These are phyloP conservation scores for Octonoba sinensis DNA, from an alignment of 2,888 invertebrate genomes.

Conservation along the genomic window DNA sequence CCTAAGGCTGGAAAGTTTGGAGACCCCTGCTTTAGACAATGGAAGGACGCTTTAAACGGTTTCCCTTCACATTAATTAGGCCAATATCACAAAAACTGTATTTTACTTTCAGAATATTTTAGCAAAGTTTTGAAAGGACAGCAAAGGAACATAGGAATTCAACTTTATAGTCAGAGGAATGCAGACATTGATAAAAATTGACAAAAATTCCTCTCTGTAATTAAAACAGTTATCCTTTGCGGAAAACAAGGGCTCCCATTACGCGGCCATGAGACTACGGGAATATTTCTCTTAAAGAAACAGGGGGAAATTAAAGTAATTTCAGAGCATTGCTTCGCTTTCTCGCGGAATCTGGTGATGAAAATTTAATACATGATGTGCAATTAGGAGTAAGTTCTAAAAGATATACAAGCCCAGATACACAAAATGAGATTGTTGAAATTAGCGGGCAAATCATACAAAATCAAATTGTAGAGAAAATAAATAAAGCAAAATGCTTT, in stretches of 20 bases:
- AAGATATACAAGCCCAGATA: constrained; percentile 18
- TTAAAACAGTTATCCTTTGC: constrained; percentile 7
- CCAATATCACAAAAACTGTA: constrained; percentile 20
- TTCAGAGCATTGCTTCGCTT: constrained; percentile 19
- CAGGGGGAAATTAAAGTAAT: constrained; percentile 31
- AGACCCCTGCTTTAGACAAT: neutral
- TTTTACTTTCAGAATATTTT: constrained; percentile 12
- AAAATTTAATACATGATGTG: neutral
- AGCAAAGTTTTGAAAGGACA: constrained; percentile 1
- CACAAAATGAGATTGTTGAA: constrained; percentile 9
- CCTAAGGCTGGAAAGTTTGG: too few species aligned
- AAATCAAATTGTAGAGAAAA: constrained; percentile 13
- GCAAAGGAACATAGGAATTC: neutral
- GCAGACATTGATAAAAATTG: neutral
- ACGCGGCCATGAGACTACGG: too few species aligned
- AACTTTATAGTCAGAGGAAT: neutral
- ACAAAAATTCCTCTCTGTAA: neutral
- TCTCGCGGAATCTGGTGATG: constrained; percentile 7
- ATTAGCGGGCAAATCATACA: constrained; percentile 10
- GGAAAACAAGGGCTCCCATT: constrained; percentile 6
- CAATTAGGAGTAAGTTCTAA: constrained; percentile 10
- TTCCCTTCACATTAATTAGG: constrained; percentile 8
- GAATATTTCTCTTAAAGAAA: too few species aligned
- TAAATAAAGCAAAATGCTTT: constrained; percentile 4
- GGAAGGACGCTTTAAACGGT: constrained; percentile 11